Conservation (phyloP, 2,888 invertebrate genomes). For the Metallyticus violacea region DNA sequence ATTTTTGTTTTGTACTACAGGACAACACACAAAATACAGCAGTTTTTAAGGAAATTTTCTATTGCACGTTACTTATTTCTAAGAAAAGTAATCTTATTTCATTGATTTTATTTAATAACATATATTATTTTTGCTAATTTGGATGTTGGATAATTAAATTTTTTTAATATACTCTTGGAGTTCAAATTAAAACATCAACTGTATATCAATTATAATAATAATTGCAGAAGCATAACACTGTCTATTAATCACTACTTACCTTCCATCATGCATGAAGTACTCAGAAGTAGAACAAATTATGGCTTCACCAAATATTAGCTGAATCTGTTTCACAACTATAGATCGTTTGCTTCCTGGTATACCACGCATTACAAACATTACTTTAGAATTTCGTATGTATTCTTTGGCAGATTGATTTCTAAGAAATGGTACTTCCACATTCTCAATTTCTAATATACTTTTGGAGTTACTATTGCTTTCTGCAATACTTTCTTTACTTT, state of each 20-base stretch:
- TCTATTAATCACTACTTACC: conserved; percentile 6
- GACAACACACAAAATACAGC: no score
- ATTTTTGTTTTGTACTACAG: no score
- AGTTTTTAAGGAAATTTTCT: no score
- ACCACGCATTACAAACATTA: conserved; percentile 45
- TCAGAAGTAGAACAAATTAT: conserved; percentile 45
- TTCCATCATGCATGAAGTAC: conserved; percentile 35
- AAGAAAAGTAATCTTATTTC: no score
- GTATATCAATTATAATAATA: no score
- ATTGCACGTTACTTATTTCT: no score
- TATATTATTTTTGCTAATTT: no score
- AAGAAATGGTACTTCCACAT: conserved; percentile 13
- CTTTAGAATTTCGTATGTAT: conserved; percentile 31
- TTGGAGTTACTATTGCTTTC: neutral
- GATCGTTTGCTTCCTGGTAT: conserved; percentile 46
- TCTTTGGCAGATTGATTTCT: neutral
- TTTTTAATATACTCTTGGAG: no score
- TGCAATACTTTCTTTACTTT: neutral
- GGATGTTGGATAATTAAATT: no score
- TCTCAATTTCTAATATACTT: neutral
- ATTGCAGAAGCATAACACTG: no score
- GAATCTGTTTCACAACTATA: conserved; percentile 39
- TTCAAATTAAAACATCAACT: no score
- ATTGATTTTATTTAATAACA: no score
- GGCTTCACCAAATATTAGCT: conserved; percentile 36